These are phyloP conservation scores for Andrena trimmerana DNA, from an alignment of 2,888 invertebrate species.

Conservation along the genomic window DNA sequence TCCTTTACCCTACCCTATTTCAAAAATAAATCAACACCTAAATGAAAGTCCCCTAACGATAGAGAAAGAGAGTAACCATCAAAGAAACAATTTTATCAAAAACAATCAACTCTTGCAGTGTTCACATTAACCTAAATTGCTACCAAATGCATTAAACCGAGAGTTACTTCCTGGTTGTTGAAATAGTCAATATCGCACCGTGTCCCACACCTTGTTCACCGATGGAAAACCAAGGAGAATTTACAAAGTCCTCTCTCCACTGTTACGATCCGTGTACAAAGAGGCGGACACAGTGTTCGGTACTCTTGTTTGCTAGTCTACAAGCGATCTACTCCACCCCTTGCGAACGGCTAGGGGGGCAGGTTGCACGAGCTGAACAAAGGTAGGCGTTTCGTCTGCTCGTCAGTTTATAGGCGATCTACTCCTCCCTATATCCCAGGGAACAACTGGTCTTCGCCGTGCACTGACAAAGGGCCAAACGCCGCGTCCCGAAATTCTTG, in stretches of 20 bases:
- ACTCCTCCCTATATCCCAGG: slow-evolving; percentile 21
- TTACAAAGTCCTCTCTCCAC: slow-evolving; percentile 11
- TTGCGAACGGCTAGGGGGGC: background rate
- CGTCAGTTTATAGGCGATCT: slow-evolving; percentile 37
- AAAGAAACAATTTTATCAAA: too few relatives aligned
- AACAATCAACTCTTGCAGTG: too few relatives aligned
- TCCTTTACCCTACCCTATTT: too few relatives aligned
- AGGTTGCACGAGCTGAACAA: slow-evolving; percentile 22
- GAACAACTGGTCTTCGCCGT: slow-evolving; percentile 6
- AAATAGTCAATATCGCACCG: background rate
- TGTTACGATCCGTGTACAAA: slow-evolving; percentile 25
- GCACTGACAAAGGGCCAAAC: slow-evolving; percentile 24
- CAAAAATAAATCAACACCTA: too few relatives aligned
- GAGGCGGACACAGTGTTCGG: slow-evolving; percentile 9
- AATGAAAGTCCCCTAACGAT: too few relatives aligned
- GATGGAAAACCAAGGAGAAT: slow-evolving; percentile 18
- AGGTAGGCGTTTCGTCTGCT: slow-evolving; percentile 48
- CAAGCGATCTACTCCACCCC: slow-evolving; percentile 43
- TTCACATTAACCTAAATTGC: too few relatives aligned
- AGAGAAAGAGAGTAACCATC: too few relatives aligned
- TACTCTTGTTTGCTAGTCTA: slow-evolving; percentile 27
- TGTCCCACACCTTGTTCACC: slow-evolving; percentile 4
- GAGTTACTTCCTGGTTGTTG: background rate
- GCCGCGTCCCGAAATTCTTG: slow-evolving; percentile 20
- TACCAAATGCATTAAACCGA: background rate